phyloP scores from a whole-genome alignment of 1,140 invertebrate species.

The Nautilus pompilius region DNA sequence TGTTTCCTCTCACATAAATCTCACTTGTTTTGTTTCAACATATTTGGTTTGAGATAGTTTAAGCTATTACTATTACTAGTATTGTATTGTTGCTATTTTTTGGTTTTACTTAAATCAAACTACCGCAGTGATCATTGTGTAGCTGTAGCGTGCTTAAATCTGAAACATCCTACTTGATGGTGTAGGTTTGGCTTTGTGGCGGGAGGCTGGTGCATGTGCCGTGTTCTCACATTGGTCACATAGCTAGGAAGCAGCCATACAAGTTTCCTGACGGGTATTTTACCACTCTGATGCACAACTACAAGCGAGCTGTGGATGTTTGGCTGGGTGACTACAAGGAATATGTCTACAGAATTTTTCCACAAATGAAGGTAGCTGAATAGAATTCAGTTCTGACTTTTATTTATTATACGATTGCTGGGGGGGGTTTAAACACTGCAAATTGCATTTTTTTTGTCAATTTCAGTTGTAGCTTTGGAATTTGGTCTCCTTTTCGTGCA shows the following conservation, averaged over 20 bases:
- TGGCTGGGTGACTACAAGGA: slow-evolving; percentile 44
- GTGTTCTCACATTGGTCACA: slow-evolving; percentile 49
- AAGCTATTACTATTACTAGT: no score
- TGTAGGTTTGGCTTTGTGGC: slow-evolving; percentile 95
- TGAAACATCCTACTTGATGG: no score
- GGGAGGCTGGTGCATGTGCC: slow-evolving; percentile 84
- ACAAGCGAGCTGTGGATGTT: slow-evolving; percentile 47
- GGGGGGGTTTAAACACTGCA: neutral
- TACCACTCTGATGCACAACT: slow-evolving; percentile 37
- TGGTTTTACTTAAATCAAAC: no score
- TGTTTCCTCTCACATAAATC: no score
- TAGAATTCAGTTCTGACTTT: neutral
- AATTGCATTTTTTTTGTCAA: neutral
- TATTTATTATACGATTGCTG: neutral
- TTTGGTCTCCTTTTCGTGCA: no score
- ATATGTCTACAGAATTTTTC: slow-evolving; percentile 37
- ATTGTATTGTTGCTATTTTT: no score
- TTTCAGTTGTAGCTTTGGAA: no score
- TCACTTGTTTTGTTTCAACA: no score
- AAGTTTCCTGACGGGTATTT: slow-evolving; percentile 79
- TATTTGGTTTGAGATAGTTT: no score
- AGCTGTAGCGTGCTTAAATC: no score
- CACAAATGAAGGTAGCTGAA: slow-evolving; percentile 35
- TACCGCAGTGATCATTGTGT: no score
- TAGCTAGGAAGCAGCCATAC: slow-evolving; percentile 85